phyloP scores from a whole-genome alignment of 2,888 invertebrate species.

The Nezara viridula region DNA sequence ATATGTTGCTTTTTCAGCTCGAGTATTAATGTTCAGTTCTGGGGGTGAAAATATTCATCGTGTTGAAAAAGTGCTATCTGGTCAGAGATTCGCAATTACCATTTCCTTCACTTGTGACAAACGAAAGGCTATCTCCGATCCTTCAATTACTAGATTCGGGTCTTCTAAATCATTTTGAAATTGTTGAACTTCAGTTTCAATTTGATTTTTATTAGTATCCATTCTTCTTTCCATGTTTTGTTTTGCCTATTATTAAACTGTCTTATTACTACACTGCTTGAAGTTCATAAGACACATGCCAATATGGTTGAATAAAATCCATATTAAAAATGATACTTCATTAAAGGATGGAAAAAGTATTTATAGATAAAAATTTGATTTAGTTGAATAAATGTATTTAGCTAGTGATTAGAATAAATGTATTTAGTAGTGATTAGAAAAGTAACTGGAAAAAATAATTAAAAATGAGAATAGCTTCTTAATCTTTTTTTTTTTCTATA shows the following conservation, averaged over 20 bases:
- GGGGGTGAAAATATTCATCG: conserved; percentile 88
- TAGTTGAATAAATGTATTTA: not conserved
- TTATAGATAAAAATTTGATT: not conserved
- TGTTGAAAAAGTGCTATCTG: conserved; percentile 84
- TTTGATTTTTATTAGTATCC: not conserved
- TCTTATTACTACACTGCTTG: not conserved
- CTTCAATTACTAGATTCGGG: conserved; percentile 65
- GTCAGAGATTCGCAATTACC: conserved; percentile 85
- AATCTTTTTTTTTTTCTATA: not conserved
- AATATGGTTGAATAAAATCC: not conserved
- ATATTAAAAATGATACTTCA: not conserved
- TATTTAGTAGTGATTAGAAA: not conserved
- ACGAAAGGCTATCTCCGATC: conserved; percentile 77
- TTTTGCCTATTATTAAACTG: not conserved
- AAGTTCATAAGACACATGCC: not conserved
- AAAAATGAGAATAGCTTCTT: not conserved
- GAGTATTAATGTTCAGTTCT: conserved; percentile 88
- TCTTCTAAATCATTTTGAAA: not conserved
- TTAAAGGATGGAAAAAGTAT: not conserved
- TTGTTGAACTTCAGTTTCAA: not conserved
- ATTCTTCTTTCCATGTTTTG: not conserved
- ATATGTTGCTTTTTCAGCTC: conserved; percentile 70
- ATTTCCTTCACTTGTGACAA: conserved; percentile 89
- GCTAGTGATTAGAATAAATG: not conserved
- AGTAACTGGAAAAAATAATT: not conserved